A percentile compares a stretch with the other conserved stretches of the same genome.
These are phyloP conservation scores for Drosophila pseudotakahashii DNA, from an alignment of 2,888 invertebrate genomes.

Conservation along the genomic window DNA sequence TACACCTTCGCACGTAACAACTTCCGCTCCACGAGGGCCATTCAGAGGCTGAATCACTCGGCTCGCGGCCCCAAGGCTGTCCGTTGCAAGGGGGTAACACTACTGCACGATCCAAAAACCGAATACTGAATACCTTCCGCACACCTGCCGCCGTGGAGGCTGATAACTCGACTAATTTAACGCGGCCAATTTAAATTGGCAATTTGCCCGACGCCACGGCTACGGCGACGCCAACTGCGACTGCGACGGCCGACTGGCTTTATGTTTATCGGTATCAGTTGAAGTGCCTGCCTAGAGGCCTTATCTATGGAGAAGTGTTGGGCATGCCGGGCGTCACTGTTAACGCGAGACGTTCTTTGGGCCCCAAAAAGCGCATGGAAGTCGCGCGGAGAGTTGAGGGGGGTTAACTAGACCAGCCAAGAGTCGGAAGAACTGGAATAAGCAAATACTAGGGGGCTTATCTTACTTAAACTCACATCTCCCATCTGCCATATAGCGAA, in stretches of 20 bases:
- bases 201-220: slow-evolving; percentile 72
- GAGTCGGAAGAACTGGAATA: background rate
- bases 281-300: slow-evolving; percentile 45
- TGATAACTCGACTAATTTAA: slow-evolving; percentile 84
- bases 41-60: slow-evolving; percentile 19
- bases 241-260: slow-evolving; percentile 27
- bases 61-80: slow-evolving; percentile 12
- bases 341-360: slow-evolving; percentile 38
- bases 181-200: slow-evolving; percentile 83
- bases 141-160: slow-evolving; percentile 82
- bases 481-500: slow-evolving; percentile 1
- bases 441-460: background rate
- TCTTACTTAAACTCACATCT: background rate
- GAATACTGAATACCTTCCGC: slow-evolving; percentile 35
- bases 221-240: slow-evolving; percentile 20
- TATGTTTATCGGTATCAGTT: slow-evolving; percentile 52
- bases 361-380: slow-evolving; percentile 14
- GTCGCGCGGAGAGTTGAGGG: background rate
- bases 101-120: slow-evolving; percentile 22
- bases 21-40: slow-evolving; percentile 54
- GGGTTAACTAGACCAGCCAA: background rate
- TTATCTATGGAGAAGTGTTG: slow-evolving; percentile 61
- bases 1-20: slow-evolving; percentile 55
- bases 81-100: slow-evolving; percentile 1
- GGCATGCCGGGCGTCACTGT: slow-evolving; percentile 63